Percentiles rank a stretch among this genome's conserved stretches.
phyloP scores from a whole-genome alignment of 1,140 invertebrate species.

The Zaprionus tsacasi region DNA sequence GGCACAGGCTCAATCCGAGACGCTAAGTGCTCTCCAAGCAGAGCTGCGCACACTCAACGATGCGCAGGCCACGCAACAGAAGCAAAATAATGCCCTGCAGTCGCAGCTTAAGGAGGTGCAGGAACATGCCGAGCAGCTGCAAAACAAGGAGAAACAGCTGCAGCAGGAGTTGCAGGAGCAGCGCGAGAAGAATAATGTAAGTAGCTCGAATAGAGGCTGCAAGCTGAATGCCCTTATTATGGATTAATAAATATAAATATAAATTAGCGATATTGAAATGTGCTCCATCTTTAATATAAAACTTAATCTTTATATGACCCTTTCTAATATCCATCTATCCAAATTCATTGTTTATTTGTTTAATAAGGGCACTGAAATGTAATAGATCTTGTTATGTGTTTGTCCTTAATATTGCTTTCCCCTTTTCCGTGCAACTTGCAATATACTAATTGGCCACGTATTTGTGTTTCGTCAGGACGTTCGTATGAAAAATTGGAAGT shows the following conservation, averaged over 20 bases:
- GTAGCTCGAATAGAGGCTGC: constrained; percentile 68
- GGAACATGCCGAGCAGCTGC: constrained; percentile 58
- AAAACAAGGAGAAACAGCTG: constrained; percentile 67
- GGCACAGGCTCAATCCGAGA: constrained; percentile 57
- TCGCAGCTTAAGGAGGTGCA: constrained; percentile 67
- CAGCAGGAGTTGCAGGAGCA: constrained; percentile 87
- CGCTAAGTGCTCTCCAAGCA: constrained; percentile 47
- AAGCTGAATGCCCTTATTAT: background rate
- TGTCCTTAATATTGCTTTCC: background rate
- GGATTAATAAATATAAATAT: too few species aligned
- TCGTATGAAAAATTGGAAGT: constrained; percentile 94
- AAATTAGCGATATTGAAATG: background rate
- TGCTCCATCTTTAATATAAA: background rate
- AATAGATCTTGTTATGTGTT: background rate
- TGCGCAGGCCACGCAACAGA: constrained; percentile 50
- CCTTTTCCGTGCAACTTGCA: background rate
- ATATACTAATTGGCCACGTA: constrained; percentile 44
- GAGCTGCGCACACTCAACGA: constrained; percentile 46
- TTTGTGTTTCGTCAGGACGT: constrained; percentile 87
- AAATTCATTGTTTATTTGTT: background rate
- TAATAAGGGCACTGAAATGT: background rate
- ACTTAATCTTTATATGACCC: background rate
- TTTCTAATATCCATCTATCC: background rate
- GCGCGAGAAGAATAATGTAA: constrained; percentile 91
- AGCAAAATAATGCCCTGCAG: constrained; percentile 55